These are phyloP conservation scores for Aphrophora alni DNA, from an alignment of 2,888 invertebrate genomes.

Conservation along the genomic window DNA sequence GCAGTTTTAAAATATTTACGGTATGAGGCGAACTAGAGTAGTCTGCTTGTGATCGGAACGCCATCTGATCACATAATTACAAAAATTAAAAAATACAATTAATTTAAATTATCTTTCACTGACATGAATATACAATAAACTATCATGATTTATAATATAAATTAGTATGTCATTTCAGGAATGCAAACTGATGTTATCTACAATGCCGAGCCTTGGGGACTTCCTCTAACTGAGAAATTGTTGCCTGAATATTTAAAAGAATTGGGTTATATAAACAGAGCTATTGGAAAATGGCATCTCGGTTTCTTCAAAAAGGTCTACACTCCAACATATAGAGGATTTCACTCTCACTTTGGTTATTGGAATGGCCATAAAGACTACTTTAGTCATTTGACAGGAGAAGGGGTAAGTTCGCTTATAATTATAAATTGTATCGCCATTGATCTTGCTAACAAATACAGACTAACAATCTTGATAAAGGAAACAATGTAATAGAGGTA, in stretches of 20 bases:
- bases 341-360: constrained; percentile 79
- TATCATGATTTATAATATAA: no score
- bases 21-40: no score
- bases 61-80: no score
- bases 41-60: no score
- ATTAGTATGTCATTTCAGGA: constrained; percentile 57
- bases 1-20: no score
- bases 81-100: no score
- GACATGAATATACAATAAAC: no score
- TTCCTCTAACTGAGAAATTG: constrained; percentile 80
- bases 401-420: constrained; percentile 58
- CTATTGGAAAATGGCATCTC: constrained; percentile 84
- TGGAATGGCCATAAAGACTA: constrained; percentile 92
- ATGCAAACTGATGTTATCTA: constrained; percentile 67
- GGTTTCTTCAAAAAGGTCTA: constrained; percentile 74
- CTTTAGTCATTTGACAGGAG: constrained; percentile 82
- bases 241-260: constrained; percentile 82
- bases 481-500: no score
- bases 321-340: constrained; percentile 78
- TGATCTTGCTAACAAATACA: no score
- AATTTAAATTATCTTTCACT: no score
- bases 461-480: no score
- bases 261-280: constrained; percentile 76
- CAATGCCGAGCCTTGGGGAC: constrained; percentile 80
- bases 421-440: no score